phyloP scores from a whole-genome alignment of 2,113 vertebrate species.

The Mus musculus region DNA sequence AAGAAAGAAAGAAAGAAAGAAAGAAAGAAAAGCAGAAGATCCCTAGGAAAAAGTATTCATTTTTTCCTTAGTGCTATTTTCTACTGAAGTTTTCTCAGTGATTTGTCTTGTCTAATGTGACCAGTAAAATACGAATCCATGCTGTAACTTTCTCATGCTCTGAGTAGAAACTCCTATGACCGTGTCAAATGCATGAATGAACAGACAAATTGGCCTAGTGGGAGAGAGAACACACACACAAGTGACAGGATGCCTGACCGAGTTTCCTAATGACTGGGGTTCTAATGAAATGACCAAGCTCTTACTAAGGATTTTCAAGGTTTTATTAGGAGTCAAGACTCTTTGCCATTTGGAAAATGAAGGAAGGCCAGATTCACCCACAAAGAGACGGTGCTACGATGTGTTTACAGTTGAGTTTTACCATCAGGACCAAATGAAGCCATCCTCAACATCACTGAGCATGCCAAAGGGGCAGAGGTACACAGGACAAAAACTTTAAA shows the following conservation, averaged over 20 bases:
- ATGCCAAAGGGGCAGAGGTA: not conserved
- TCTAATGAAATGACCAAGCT: constrained; percentile 60
- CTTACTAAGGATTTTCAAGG: constrained; percentile 55
- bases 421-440: constrained; percentile 13
- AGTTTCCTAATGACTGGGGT: constrained; percentile 60
- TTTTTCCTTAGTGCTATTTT: constrained; percentile 26
- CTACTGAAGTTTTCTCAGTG: constrained; percentile 61
- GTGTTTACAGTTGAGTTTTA: not conserved
- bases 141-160: constrained; percentile 47
- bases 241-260: constrained; percentile 62
- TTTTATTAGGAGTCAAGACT: constrained; percentile 71
- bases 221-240: constrained; percentile 14
- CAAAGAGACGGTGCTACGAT: not conserved
- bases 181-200: constrained; percentile 66
- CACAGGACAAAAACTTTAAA: not conserved
- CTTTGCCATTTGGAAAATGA: constrained; percentile 39
- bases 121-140: constrained; percentile 59
- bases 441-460: not conserved
- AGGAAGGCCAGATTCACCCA: not conserved
- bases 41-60: not conserved
- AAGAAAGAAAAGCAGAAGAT: not conserved
- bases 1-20: no score
- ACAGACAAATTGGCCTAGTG: constrained; percentile 51
- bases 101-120: constrained; percentile 62
- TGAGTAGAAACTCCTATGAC: constrained; percentile 57